Base-by-base conservation (phyloP, 2,113 vertebrate species). In the Heteronetta atricapilla region DNA sequence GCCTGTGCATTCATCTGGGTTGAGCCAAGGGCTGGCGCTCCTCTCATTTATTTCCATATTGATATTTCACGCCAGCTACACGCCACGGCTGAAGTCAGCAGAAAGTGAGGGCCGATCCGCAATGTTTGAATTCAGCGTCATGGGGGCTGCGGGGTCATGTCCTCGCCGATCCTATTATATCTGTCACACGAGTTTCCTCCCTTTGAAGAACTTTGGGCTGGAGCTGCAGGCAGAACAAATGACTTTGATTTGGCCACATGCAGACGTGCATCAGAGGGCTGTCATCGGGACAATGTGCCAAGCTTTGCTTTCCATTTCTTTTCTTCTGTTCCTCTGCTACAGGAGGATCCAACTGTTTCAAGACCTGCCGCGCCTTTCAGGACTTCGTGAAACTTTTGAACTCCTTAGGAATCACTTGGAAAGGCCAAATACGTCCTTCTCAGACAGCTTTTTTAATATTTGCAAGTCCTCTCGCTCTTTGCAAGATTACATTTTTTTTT, bases 51-150 rank as follows among this genome's bases (percentile, higher is more conserved):
- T 89, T 60, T 73, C 70, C 40, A 28, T 44, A 20, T 77, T 50
- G 4, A 3, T 36, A 34, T 56, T 56, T 77, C 63, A 74, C 21
- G 21, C 36, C 16, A 7, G 70, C 42, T n/a, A 44, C 40, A 26
- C 13, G 28, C 29, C 46, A 38, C 3, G 44, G 75, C 33, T 82
- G 50, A 89, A 88, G 10, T 19, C 68, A 48, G 56, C n/a, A 81
- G 78, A 67, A 93, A 86, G 63, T 2, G 42, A 52, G 46, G 34
- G 33, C 52, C 9, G 53, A 28, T 17, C 29, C 8, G 1, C 59
- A 62, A 15, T 3, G 3, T 33, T n/a, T 56, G 52, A 63, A 36
- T 34, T 36, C 1, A 0, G 72, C 62, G 3, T 34, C 5, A 0
- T 4, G 33, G 31, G 36, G 28, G 85, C 56, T 13, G 48, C 2